Percentiles rank a stretch among this genome's conserved stretches.
phyloP scores from a whole-genome alignment of 1,140 invertebrate species.

The Sweltsa coloradensis region DNA sequence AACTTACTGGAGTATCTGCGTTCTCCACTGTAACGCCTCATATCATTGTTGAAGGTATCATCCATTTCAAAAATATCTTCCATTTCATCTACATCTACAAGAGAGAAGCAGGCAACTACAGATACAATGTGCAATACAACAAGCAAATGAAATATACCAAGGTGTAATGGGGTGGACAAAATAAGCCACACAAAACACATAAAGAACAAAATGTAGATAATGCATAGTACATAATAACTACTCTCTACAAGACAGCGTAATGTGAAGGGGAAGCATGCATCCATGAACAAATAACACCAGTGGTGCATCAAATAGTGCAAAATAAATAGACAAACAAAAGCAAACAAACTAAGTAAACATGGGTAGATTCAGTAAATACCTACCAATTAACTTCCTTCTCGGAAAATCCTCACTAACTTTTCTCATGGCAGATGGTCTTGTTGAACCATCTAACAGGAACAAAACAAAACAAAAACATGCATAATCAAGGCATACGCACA shows the following conservation, averaged over 20 bases:
- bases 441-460: constrained; percentile 3
- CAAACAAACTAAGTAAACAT: neutral
- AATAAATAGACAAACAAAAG: neutral
- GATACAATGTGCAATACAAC: neutral
- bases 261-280: no score
- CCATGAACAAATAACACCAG: no score
- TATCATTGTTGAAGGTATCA: no score
- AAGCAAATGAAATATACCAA: neutral
- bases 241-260: no score
- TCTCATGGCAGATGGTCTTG: neutral
- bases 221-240: no score
- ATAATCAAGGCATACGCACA: neutral
- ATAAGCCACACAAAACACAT: neutral
- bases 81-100: neutral
- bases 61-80: no score
- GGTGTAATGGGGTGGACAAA: neutral
- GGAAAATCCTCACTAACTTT: neutral
- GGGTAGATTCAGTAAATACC: neutral
- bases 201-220: no score
- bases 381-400: constrained; percentile 5
- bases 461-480: neutral
- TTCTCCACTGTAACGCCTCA: no score
- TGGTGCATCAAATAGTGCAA: no score
- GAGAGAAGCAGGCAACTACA: neutral
- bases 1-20: no score